These are phyloP conservation scores for Alaudala cheleensis DNA, from an alignment of 2,113 vertebrate species.

Conservation along the genomic window DNA sequence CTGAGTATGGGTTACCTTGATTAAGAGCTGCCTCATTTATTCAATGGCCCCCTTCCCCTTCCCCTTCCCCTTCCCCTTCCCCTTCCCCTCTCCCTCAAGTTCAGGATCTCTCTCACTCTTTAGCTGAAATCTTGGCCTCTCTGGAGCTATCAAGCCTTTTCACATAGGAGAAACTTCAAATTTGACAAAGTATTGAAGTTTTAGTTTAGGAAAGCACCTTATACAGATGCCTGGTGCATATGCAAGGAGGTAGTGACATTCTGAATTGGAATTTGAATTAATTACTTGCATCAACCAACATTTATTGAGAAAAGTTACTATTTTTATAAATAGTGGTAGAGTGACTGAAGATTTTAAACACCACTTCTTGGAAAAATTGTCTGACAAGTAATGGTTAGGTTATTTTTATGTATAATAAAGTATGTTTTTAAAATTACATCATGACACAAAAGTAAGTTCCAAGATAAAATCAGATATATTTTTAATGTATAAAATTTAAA, in stretches of 20 bases:
- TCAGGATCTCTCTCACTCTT: neutral
- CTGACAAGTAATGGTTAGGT: neutral
- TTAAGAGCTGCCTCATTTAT: neutral
- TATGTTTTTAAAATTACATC: neutral
- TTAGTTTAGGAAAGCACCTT: neutral
- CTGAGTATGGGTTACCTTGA: neutral
- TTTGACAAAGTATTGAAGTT: neutral
- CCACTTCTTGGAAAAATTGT: neutral
- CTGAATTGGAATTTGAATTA: neutral
- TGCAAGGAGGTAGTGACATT: neutral
- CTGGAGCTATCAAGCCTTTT: neutral
- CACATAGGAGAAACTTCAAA: neutral
- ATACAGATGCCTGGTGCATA: neutral
- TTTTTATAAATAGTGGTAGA: neutral
- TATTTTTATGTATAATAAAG: neutral
- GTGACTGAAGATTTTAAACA: neutral
- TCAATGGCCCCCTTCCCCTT: neutral
- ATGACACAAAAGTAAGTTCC: neutral
- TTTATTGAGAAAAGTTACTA: neutral
- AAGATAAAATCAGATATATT: neutral
- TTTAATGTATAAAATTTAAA: neutral
- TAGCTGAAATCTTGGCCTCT: neutral
- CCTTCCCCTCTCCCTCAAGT: neutral
- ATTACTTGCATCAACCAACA: neutral
- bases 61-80: neutral